Percentiles rank a stretch among this genome's conserved stretches.
phyloP scores from a whole-genome alignment of 2,888 invertebrate genomes.

The Gasteruption jaculator region DNA sequence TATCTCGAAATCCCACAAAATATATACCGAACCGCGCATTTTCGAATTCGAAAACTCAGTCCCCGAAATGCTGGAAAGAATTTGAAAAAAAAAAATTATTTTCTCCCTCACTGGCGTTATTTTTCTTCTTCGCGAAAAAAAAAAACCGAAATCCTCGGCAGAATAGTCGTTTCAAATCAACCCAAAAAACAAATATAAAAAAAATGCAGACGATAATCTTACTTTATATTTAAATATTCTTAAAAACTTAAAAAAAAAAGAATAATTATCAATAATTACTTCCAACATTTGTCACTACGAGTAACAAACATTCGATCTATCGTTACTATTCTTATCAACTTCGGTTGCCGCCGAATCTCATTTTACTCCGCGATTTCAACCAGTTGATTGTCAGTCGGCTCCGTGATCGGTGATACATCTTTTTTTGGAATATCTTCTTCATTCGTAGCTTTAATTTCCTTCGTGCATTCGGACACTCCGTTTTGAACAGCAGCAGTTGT shows the following conservation, averaged over 20 bases:
- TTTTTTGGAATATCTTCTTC: constrained; percentile 52
- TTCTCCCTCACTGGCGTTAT: too few relatives aligned
- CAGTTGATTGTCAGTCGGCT: constrained; percentile 45
- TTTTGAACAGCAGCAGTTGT: constrained; percentile 32
- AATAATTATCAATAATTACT: background rate
- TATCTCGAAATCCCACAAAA: too few relatives aligned
- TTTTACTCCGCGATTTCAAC: constrained; percentile 44
- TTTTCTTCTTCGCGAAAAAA: too few relatives aligned
- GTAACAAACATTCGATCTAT: background rate
- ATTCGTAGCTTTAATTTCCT: constrained; percentile 30
- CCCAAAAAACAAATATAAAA: background rate
- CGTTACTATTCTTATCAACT: background rate
- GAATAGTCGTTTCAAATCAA: too few relatives aligned
- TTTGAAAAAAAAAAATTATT: too few relatives aligned
- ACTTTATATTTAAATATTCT: background rate
- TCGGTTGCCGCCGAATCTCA: background rate
- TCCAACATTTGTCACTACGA: too few relatives aligned
- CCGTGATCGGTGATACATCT: constrained; percentile 53
- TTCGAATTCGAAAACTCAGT: too few relatives aligned
- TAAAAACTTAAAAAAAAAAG: background rate
- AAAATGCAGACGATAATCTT: background rate
- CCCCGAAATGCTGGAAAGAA: too few relatives aligned
- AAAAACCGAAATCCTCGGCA: too few relatives aligned
- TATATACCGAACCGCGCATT: too few relatives aligned
- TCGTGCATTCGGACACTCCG: constrained; percentile 34